Percentiles rank a stretch among this genome's conserved stretches.
These are phyloP conservation scores for Homarus americanus DNA, from an alignment of 1,140 invertebrate species.

Conservation along the genomic window DNA sequence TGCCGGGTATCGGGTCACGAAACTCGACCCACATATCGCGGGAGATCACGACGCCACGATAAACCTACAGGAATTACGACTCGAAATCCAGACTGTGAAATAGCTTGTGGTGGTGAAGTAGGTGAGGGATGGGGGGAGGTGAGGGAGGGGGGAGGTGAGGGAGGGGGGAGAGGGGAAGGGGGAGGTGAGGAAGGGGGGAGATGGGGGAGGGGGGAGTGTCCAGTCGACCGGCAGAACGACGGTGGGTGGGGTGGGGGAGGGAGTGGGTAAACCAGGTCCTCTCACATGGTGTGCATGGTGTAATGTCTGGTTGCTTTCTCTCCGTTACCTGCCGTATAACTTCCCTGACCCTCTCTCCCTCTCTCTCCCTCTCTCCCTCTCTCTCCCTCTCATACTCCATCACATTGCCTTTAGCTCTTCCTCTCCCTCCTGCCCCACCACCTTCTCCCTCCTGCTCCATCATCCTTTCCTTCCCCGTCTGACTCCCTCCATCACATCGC, in stretches of 20 bases:
- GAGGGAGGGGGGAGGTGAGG: no score
- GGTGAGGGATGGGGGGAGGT: no score
- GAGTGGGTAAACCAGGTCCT: neutral
- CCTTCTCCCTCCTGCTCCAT: neutral
- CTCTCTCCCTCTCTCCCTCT: conserved; percentile 6
- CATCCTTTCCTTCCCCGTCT: neutral
- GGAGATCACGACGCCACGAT: no score
- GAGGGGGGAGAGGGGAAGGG: neutral
- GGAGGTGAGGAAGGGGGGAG: neutral
- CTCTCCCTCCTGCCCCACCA: neutral
- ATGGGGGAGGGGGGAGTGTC: neutral
- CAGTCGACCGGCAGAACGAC: neutral
- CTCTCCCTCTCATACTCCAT: neutral
- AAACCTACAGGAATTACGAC: no score
- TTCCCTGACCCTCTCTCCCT: conserved; percentile 28
- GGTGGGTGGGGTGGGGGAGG: neutral
- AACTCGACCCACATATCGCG: no score
- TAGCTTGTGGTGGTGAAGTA: no score
- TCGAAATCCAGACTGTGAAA: no score
- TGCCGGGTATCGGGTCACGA: no score
- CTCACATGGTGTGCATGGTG: neutral
- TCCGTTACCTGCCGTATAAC: neutral
- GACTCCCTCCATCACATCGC: no score
- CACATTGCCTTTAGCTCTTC: no score
- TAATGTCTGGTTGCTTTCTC: neutral